Conservation (phyloP, 2,797 vertebrate genomes). For the Balearica regulorum region DNA sequence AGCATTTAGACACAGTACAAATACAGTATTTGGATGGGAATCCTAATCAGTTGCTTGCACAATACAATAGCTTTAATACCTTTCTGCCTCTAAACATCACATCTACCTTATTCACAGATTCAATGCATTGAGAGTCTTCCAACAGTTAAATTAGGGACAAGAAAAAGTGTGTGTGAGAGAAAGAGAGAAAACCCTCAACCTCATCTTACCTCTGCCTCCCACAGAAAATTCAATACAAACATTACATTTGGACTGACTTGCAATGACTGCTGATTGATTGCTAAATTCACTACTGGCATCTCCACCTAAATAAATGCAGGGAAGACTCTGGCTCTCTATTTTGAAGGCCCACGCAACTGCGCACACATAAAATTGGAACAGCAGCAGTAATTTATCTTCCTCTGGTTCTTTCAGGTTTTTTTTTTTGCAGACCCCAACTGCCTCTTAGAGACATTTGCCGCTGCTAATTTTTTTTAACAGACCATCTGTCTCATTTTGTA, state of each 20-base stretch:
- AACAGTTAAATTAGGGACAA: background rate
- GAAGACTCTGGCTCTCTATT: background rate
- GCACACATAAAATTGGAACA: background rate
- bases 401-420: background rate
- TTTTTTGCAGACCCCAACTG: background rate
- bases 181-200: background rate
- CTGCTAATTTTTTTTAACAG: background rate
- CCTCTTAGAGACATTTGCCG: background rate
- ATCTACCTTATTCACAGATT: background rate
- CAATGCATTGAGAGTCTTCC: background rate
- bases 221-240: slow-evolving; percentile 4
- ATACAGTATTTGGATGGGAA: background rate
- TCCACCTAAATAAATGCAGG: background rate
- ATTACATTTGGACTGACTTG: background rate
- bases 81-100: background rate
- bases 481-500: slow-evolving; percentile 7
- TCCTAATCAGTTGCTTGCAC: background rate
- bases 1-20: background rate
- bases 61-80: background rate
- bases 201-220: background rate
- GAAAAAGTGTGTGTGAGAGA: background rate
- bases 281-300: background rate
- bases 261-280: background rate
- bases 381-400: slow-evolving; percentile 4
- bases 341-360: background rate